Evolutionary conservation across 2,797 vertebrate species (phyloP).

Genomic region (Triplophysa bombifrons): DNA sequence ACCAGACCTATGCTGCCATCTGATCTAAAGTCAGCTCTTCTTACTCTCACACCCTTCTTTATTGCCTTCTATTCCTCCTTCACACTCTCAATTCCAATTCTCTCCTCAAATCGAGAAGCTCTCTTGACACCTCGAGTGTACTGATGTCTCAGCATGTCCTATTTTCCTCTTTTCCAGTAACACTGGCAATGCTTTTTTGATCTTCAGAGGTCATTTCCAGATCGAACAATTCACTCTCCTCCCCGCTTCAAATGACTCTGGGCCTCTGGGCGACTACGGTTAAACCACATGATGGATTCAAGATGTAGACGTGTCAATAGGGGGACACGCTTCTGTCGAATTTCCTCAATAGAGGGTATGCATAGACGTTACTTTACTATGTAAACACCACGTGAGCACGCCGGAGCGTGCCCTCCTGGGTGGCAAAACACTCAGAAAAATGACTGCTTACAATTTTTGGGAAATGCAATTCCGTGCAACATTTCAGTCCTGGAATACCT

Average conservation of each 20-base stretch:
- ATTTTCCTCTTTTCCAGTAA: constrained; percentile 37
- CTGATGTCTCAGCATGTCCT: constrained; percentile 26
- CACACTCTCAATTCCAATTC: constrained; percentile 57
- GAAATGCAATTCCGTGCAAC: no score
- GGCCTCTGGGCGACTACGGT: constrained; percentile 4
- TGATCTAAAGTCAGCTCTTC: constrained; percentile 40
- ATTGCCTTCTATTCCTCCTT: constrained; percentile 50
- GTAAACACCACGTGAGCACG: no score
- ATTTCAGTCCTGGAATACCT: no score
- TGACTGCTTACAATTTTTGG: no score
- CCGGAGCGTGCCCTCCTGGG: no score
- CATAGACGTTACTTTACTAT: no score
- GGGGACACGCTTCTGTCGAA: constrained; percentile 7
- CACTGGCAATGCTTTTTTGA: constrained; percentile 34
- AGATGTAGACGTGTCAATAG: constrained; percentile 3
- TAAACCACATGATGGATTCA: constrained; percentile 17
- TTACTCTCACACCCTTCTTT: constrained; percentile 40
- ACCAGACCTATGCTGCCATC: background rate
- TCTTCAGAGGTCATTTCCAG: constrained; percentile 46
- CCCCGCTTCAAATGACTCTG: constrained; percentile 27
- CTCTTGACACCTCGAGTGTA: constrained; percentile 59
- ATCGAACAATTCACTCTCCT: constrained; percentile 28
- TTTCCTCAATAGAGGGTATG: background rate
- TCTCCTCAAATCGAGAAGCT: constrained; percentile 43
- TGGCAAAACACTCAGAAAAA: no score